Base-by-base conservation (phyloP, 2,888 invertebrate species). In the Pyrrhopygopsis socrates region DNA sequence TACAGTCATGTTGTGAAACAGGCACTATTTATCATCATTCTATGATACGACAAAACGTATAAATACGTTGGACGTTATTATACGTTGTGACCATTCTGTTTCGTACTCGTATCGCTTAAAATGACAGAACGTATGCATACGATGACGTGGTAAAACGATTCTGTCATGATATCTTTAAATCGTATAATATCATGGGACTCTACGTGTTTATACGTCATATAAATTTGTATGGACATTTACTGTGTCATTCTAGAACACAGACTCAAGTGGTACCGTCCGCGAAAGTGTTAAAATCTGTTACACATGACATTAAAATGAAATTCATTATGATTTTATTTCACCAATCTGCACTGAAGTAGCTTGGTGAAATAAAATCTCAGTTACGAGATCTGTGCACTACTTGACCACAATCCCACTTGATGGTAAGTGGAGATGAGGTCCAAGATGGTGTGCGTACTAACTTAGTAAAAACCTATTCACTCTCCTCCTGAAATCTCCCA, bases 181-280 rank as follows among this genome's bases (percentile, higher is more conserved):
- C 29, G 18, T 54, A 30, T 73, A 73, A 50, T 29, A 71, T 54
- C 29, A 50, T 73, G 73, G 27, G n/a, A 29, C 73, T 29, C 73
- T 54, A 54, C 54, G 73, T 73, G 30, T 29, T 29, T 18, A 73
- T 29, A 73, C 29, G 29, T 54, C 54, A 54, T 54, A 54, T 54
- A 50, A 54, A 73, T 50, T 54, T 50, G 29, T 73, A 73, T 73
- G 73, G 50, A 73, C 29, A 73, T 73, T 73, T 54, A 27, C 54
- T 60, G 60, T 73, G 73, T 73, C 73, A 50, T 54, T 73, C 73
- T 73, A 54, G 73, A 73, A 24, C 73, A 73, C 73, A 73, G 73
- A 73, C 54, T 50, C 73, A 54, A 54, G n/a, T 15, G 54, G 54
- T n/a, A n/a, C n/a, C n/a, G n/a, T n/a, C n/a, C n/a, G n/a, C n/a